Conservation (phyloP, 1,140 invertebrate genomes). For the Trichogramma pretiosum region DNA sequence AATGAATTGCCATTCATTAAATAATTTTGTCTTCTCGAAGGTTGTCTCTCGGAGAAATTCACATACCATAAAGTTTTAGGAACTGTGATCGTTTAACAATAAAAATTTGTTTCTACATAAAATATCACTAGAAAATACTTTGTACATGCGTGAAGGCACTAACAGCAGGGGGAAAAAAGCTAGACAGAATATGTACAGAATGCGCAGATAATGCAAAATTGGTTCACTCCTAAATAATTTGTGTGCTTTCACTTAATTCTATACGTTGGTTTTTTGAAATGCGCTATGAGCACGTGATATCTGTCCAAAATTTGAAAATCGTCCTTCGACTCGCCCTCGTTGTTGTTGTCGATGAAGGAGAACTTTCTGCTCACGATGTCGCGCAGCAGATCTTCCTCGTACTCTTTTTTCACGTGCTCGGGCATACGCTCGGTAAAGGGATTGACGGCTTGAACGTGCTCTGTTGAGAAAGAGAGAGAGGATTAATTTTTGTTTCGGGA, state of each 20-base stretch:
- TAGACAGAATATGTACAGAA: too few relatives aligned
- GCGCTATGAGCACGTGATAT: constrained; percentile 38
- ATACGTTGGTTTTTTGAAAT: constrained; percentile 33
- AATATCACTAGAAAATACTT: too few relatives aligned
- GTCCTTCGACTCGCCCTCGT: constrained; percentile 21
- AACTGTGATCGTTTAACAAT: too few relatives aligned
- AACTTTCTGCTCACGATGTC: constrained; percentile 35
- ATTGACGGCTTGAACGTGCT: constrained; percentile 62
- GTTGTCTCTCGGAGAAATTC: too few relatives aligned
- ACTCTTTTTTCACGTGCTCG: constrained; percentile 52
- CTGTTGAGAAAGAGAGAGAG: constrained; percentile 40
- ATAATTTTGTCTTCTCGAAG: too few relatives aligned
- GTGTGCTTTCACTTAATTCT: not conserved
- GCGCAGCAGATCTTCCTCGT: constrained; percentile 40
- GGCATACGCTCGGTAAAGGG: constrained; percentile 65
- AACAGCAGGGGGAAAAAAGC: too few relatives aligned
- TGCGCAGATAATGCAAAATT: too few relatives aligned
- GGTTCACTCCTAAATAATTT: too few relatives aligned
- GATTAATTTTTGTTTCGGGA: not conserved
- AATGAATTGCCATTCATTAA: too few relatives aligned
- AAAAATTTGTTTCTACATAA: too few relatives aligned
- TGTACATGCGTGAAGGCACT: too few relatives aligned
- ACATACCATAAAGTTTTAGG: too few relatives aligned
- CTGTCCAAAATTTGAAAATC: constrained; percentile 34
- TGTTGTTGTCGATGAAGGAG: constrained; percentile 26